These are phyloP conservation scores for Acleris laterana DNA, from an alignment of 2,888 invertebrate species.

Conservation along the genomic window DNA sequence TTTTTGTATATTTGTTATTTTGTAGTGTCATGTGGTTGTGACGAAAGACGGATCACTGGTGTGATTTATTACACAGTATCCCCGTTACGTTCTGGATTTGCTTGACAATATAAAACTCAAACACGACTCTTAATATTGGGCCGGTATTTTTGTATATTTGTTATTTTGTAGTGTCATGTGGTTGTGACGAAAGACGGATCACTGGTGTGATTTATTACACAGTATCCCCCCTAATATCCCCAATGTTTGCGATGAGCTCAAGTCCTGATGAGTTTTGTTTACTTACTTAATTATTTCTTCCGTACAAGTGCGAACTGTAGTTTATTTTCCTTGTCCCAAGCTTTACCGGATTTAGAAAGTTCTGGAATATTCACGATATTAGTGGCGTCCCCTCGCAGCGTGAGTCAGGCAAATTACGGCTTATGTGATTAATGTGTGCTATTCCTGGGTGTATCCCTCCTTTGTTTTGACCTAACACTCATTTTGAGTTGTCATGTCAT, in stretches of 20 bases:
- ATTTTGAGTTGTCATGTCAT: conserved; percentile 40
- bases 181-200: background rate
- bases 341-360: conserved; percentile 76
- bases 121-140: no score
- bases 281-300: conserved; percentile 16
- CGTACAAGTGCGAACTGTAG: conserved; percentile 44
- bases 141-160: no score
- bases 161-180: no score
- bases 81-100: conserved; percentile 4
- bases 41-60: background rate
- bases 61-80: background rate
- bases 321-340: conserved; percentile 65
- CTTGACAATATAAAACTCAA: background rate
- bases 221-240: background rate
- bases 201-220: background rate
- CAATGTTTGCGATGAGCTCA: conserved; percentile 29
- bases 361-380: conserved; percentile 56
- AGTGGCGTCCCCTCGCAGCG: conserved; percentile 72
- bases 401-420: conserved; percentile 81
- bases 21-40: no score
- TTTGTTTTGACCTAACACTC: conserved; percentile 58
- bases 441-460: conserved; percentile 71
- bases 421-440: conserved; percentile 79
- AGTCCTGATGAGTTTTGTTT: conserved; percentile 35
- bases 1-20: no score